Conservation (phyloP, 2,797 vertebrate species). For the Micropoecilia bifurca region DNA sequence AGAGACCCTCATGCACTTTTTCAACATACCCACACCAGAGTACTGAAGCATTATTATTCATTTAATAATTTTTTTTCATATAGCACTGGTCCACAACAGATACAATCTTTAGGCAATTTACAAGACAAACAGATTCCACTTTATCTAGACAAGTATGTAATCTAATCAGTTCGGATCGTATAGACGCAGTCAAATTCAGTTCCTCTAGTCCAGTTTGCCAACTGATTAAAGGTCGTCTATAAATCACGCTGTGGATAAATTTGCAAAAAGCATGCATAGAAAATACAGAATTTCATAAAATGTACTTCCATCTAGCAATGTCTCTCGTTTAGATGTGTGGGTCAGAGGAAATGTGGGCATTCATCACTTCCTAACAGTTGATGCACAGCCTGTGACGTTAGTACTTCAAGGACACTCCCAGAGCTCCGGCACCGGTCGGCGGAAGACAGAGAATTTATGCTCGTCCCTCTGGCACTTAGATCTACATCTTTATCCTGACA, state of each 20-base stretch:
- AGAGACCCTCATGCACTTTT: conserved; percentile 20
- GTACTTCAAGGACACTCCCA: conserved; percentile 76
- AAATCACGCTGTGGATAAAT: conserved; percentile 16
- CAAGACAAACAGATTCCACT: neutral
- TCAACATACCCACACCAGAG: conserved; percentile 13
- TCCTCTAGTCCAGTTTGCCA: neutral
- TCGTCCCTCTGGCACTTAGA: conserved; percentile 73
- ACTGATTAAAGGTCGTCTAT: neutral
- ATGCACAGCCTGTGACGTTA: conserved; percentile 72
- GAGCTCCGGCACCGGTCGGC: conserved; percentile 66
- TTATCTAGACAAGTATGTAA: neutral
- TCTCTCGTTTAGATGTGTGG: conserved; percentile 52
- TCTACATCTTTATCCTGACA: conserved; percentile 77
- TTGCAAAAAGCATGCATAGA: conserved; percentile 4
- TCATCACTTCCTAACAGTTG: conserved; percentile 73
- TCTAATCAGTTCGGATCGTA: neutral
- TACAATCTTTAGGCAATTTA: neutral
- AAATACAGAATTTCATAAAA: conserved; percentile 25
- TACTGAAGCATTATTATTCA: neutral
- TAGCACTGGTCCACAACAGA: neutral
- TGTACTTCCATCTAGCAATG: conserved; percentile 26
- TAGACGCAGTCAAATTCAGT: neutral
- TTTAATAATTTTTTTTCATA: neutral
- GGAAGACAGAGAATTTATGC: conserved; percentile 77
- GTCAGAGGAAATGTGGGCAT: conserved; percentile 66